Base-by-base conservation (phyloP, 2,113 vertebrate genomes). In the Hiodon alosoides region DNA sequence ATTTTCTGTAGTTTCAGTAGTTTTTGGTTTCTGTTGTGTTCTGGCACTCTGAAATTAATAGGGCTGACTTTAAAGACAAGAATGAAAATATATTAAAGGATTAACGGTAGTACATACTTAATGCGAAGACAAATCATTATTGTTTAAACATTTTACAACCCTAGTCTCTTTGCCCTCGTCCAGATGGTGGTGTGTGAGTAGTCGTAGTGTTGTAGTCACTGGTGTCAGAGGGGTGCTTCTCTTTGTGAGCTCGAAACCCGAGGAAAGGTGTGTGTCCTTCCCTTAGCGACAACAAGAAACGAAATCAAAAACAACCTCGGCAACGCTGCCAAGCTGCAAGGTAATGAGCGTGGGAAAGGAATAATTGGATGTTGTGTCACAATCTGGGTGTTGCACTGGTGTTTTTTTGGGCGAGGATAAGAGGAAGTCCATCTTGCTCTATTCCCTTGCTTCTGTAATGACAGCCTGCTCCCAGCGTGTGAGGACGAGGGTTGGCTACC, bases 401-500 rank as follows among this genome's bases (percentile, higher is more conserved):
- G 11, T 69, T 17, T 8, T n/a, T 52, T 52, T 54, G 9, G 11
- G 5, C 50, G 50, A 31, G 31, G 31, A 31, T 31, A 31, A 17
- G 61, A 17, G 61, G 14, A 17, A 64, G 61, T 3, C 31, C 17
- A 65, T 2, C 47, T 66, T 66, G 11, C 48, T 47, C 2, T 2
- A 2, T 7, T 5, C 16, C 16, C 5, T 47, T 47, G 61, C 47
- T 31, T 31, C 31, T 31, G 31, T 31, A 31, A 31, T 31, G 31
- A 31, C 31, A 31, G 70, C 75, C 68, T 68, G 67, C 66, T 57
- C 61, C 72, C 8, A 14, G 52, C 57, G 67, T 11, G n/a, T 2
- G 13, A 66, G 46, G 50, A 31, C 52, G 50, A 58, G 50, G 17
- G n/a, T 7, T n/a, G 7, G 47, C 68, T 80, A 62, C 74, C 62